Percentiles rank a stretch among this genome's conserved stretches.
These are phyloP conservation scores for Poliocrania exsul DNA, from an alignment of 2,797 vertebrate species.

Conservation along the genomic window DNA sequence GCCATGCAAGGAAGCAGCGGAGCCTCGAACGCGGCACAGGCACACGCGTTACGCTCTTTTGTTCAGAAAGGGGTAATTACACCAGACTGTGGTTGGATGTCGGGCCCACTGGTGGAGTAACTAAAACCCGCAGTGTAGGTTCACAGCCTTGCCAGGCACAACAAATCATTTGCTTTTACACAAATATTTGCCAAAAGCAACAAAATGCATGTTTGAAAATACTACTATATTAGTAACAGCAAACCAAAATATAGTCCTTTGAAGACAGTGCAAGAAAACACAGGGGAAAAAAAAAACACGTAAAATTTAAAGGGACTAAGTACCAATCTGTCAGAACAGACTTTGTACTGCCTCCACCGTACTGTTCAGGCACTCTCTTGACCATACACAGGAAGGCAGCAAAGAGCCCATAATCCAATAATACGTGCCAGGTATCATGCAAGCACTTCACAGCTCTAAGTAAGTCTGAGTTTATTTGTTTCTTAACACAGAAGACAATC, in stretches of 20 bases:
- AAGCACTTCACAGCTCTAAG: background rate
- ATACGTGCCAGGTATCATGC: background rate
- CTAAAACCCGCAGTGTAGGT: background rate
- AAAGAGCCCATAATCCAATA: background rate
- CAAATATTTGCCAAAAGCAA: background rate
- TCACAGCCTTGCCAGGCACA: background rate
- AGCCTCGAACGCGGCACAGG: background rate
- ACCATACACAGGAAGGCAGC: conserved; percentile 16
- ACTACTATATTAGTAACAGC: background rate
- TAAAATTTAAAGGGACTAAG: background rate
- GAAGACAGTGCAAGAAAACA: background rate
- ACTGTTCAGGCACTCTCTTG: background rate
- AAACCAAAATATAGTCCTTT: background rate
- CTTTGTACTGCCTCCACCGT: background rate
- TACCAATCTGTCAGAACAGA: background rate
- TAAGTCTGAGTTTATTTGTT: background rate
- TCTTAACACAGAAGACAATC: background rate
- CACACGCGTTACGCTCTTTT: background rate
- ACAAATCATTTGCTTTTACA: background rate
- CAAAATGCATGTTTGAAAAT: background rate
- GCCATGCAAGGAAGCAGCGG: background rate
- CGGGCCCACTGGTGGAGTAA: background rate
- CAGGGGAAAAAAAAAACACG: rapidly evolving
- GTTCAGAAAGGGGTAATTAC: conserved; percentile 31
- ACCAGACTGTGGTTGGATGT: background rate